phyloP scores from a whole-genome alignment of 1,140 invertebrate species.

The Heliothis virescens region DNA sequence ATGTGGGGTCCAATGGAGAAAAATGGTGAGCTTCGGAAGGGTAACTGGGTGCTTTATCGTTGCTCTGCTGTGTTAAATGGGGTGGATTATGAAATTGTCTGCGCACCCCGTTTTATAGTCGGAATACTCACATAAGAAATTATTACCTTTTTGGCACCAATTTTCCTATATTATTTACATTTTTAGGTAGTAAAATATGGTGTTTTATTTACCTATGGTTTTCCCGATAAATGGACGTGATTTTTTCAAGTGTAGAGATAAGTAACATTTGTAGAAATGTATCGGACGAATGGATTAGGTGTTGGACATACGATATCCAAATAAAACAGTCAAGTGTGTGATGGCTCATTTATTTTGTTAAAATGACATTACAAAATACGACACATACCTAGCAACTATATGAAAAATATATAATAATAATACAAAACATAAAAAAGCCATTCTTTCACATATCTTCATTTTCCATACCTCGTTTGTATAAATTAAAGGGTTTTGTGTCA shows the following conservation, averaged over 20 bases:
- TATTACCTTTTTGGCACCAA: too few species aligned
- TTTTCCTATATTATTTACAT: too few species aligned
- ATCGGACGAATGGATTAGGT: too few species aligned
- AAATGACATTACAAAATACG: neutral
- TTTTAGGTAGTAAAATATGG: too few species aligned
- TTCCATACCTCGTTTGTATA: constrained; percentile 11
- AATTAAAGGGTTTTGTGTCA: constrained; percentile 30
- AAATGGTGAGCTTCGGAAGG: constrained; percentile 68
- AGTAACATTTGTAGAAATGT: too few species aligned
- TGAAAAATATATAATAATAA: neutral
- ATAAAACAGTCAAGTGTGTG: too few species aligned
- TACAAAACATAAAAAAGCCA: neutral
- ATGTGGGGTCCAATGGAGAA: constrained; percentile 68
- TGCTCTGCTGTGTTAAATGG: constrained; percentile 49
- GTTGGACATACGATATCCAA: too few species aligned
- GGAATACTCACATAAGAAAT: neutral
- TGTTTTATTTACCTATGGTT: too few species aligned
- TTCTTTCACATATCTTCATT: constrained; percentile 18
- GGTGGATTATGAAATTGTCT: constrained; percentile 39
- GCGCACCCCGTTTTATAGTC: constrained; percentile 6
- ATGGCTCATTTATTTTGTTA: too few species aligned
- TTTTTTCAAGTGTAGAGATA: too few species aligned
- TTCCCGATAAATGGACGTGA: too few species aligned
- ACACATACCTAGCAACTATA: neutral
- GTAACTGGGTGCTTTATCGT: constrained; percentile 65